Percentiles rank a stretch among this genome's conserved stretches.
phyloP scores from a whole-genome alignment of 2,113 vertebrate genomes.

The Austrofundulus limnaeus region DNA sequence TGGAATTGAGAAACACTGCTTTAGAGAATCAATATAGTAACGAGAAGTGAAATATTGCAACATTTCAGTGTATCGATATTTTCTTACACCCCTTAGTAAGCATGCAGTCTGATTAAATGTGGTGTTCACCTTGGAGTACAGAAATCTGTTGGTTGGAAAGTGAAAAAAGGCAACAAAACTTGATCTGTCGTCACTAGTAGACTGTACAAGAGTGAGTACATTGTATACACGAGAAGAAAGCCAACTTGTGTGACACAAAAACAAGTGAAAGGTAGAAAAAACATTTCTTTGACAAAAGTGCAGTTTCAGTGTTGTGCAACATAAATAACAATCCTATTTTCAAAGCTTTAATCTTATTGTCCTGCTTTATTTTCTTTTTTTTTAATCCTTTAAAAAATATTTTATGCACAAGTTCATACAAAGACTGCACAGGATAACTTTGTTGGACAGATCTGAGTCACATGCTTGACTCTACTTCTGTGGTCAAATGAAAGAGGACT shows the following conservation, averaged over 20 bases:
- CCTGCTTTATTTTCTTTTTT: background rate
- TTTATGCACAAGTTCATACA: background rate
- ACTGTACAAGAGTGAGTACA: background rate
- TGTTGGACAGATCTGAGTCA: background rate
- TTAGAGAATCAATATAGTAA: no score
- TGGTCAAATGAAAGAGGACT: background rate
- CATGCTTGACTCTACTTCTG: background rate
- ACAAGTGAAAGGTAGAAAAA: background rate
- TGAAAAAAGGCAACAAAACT: no score
- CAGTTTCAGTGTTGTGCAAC: background rate
- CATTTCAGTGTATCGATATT: no score
- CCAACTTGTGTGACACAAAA: no score
- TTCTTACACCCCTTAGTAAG: no score
- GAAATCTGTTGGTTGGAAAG: no score
- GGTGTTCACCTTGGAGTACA: no score
- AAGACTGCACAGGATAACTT: background rate
- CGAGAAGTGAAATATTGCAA: no score
- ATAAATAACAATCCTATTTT: background rate
- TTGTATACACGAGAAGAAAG: no score
- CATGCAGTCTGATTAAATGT: no score
- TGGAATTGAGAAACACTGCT: no score
- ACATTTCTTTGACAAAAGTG: background rate
- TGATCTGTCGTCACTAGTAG: no score
- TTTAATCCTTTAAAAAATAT: background rate
- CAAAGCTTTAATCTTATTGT: background rate